phyloP scores from a whole-genome alignment of 2,113 vertebrate species.

The Patagioenas fasciata region DNA sequence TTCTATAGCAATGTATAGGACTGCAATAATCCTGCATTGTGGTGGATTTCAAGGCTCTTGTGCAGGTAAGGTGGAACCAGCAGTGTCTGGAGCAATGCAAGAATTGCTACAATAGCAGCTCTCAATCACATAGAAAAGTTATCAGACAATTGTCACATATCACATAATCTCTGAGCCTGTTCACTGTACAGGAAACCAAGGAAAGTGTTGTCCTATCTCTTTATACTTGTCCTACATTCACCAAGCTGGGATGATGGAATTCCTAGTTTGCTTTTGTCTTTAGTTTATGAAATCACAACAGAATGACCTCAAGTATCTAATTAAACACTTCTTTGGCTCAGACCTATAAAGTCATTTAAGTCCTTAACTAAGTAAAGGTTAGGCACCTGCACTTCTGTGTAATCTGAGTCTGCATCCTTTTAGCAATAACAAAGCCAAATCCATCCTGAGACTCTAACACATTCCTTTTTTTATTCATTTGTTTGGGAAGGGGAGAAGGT shows the following conservation, averaged over 20 bases:
- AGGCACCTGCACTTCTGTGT: not conserved
- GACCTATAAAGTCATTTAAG: not conserved
- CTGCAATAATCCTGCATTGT: not conserved
- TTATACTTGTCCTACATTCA: not conserved
- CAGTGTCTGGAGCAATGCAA: not conserved
- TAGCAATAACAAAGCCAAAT: not conserved
- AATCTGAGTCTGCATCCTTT: not conserved
- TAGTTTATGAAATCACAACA: not conserved
- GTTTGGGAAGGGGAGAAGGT: not conserved
- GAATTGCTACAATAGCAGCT: not conserved
- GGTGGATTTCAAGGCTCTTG: not conserved
- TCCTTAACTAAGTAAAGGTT: not conserved
- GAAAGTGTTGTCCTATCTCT: not conserved
- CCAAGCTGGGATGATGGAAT: not conserved
- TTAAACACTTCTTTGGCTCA: not conserved
- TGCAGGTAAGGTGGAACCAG: not conserved
- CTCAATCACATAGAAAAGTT: not conserved
- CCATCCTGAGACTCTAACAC: not conserved
- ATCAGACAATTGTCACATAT: not conserved
- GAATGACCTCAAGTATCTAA: not conserved
- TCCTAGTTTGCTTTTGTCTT: fast-evolving
- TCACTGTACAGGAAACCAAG: not conserved
- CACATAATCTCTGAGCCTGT: not conserved
- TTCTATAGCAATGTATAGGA: not conserved
- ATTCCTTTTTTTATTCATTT: not conserved